A percentile compares a stretch with the other conserved stretches of the same genome.
Evolutionary conservation across 2,888 invertebrate species (phyloP).

Genomic region (Latrodectus hesperus): DNA sequence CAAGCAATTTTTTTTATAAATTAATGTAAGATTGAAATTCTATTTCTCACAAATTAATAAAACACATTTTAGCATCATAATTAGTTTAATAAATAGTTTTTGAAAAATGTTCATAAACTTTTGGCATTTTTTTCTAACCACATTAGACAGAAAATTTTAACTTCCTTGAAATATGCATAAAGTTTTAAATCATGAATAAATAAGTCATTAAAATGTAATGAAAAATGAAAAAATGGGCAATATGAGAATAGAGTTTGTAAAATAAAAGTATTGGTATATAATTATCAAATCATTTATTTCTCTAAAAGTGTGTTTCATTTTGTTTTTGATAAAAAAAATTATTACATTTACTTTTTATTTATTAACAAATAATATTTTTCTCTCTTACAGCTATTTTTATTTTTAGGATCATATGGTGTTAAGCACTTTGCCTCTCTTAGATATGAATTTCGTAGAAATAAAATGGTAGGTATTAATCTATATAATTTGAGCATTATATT

Average conservation of each 20-base stretch:
- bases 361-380: not conserved
- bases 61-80: too few relatives aligned
- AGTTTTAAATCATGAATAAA: too few relatives aligned
- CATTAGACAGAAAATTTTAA: too few relatives aligned
- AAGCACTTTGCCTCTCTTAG: constrained; percentile 83
- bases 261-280: not conserved
- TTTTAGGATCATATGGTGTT: constrained; percentile 86
- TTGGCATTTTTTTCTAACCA: too few relatives aligned
- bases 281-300: not conserved
- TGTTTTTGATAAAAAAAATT: not conserved
- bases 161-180: too few relatives aligned
- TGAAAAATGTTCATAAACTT: too few relatives aligned
- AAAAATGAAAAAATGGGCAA: too few relatives aligned
- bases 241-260: not conserved
- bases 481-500: not conserved
- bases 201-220: too few relatives aligned
- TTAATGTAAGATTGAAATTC: too few relatives aligned
- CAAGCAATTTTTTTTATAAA: too few relatives aligned
- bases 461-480: constrained; percentile 25
- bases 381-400: constrained; percentile 81
- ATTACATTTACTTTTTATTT: not conserved
- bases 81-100: too few relatives aligned
- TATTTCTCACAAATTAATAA: too few relatives aligned
- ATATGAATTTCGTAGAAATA: constrained; percentile 62
- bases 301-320: not conserved